Evolutionary conservation across 2,888 invertebrate genomes (phyloP).

Genomic region (Invenusta paracnida): DNA sequence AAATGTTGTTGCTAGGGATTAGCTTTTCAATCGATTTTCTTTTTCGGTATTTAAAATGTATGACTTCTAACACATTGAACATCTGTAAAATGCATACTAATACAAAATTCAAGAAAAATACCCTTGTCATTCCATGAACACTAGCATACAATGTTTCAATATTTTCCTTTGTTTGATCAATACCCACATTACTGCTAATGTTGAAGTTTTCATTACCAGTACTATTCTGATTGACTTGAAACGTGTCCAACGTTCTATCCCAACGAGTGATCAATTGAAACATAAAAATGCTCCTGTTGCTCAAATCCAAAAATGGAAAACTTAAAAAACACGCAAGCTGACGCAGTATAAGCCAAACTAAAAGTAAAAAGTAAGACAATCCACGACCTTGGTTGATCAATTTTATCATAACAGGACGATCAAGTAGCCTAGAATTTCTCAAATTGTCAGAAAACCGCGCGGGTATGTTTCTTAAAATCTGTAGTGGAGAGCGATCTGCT

Average conservation of each 20-base stretch:
- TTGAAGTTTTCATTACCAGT: too few relatives aligned
- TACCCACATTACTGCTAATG: too few relatives aligned
- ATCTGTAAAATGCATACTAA: neutral
- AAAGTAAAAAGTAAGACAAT: neutral
- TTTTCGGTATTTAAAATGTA: neutral
- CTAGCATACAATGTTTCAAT: too few relatives aligned
- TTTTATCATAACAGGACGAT: neutral
- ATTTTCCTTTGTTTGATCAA: too few relatives aligned
- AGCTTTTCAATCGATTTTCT: neutral
- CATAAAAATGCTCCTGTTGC: neutral
- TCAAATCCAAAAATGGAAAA: neutral
- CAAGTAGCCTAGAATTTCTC: neutral
- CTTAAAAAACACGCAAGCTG: neutral
- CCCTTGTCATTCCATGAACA: neutral
- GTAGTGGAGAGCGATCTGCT: neutral
- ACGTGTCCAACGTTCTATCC: too few relatives aligned
- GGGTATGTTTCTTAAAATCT: neutral
- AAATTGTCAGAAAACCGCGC: neutral
- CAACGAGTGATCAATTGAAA: neutral
- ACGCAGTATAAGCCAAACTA: neutral
- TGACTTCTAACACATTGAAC: neutral
- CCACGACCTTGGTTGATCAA: neutral
- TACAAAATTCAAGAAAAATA: neutral
- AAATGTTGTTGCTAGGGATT: neutral
- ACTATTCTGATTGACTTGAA: too few relatives aligned